Conservation (phyloP, 2,113 vertebrate genomes). For the Orientallactaga bullata region DNA sequence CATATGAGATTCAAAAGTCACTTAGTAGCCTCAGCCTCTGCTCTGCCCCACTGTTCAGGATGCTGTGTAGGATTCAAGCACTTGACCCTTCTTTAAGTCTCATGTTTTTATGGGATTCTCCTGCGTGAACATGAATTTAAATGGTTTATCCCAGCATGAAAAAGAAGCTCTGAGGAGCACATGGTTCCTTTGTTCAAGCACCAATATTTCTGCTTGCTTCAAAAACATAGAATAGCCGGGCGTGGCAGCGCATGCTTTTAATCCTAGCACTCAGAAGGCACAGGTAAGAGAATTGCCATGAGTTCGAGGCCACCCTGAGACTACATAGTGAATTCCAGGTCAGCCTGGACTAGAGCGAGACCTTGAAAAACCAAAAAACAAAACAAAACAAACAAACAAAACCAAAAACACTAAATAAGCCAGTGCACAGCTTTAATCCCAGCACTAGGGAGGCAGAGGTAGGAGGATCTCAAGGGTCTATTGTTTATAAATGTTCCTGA, state of each 20-base stretch:
- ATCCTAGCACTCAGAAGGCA: too few relatives aligned
- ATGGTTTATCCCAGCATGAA: neutral
- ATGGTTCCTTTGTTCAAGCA: neutral
- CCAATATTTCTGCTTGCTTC: neutral
- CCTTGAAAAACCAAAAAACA: too few relatives aligned
- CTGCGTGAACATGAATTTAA: neutral
- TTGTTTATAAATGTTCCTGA: neutral
- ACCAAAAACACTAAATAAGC: too few relatives aligned
- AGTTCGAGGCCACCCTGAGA: too few relatives aligned
- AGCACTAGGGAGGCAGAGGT: too few relatives aligned
- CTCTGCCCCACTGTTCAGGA: neutral
- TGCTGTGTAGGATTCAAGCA: neutral
- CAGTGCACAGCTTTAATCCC: too few relatives aligned
- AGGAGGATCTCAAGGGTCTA: neutral
- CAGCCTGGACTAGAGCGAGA: too few relatives aligned
- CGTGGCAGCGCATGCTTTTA: too few relatives aligned
- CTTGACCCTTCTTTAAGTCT: neutral
- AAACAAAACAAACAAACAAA: too few relatives aligned
- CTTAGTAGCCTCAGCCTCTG: neutral
- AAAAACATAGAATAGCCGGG: neutral
- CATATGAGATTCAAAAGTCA: neutral
- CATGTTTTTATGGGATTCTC: neutral
- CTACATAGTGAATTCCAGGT: too few relatives aligned
- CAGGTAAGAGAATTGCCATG: too few relatives aligned
- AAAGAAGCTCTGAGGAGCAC: neutral